Conservation (phyloP, 2,888 invertebrate species). For the Matsumyia berberina region DNA sequence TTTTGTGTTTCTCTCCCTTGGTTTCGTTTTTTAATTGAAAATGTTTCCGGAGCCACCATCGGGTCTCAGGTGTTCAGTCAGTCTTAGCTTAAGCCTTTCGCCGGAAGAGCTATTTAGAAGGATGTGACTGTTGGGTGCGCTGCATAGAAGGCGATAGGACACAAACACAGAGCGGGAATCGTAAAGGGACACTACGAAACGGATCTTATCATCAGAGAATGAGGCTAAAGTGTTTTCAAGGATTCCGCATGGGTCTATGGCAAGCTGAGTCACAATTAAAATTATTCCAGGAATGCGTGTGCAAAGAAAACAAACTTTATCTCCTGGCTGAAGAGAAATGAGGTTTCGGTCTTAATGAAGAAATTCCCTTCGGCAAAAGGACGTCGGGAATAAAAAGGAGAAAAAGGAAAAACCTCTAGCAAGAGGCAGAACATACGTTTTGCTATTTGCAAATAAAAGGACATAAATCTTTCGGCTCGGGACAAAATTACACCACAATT, state of each 20-base stretch:
- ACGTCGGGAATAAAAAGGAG: slow-evolving; percentile 5
- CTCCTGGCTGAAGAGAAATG: slow-evolving; percentile 50
- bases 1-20: slow-evolving; percentile 11
- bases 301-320: slow-evolving; percentile 69
- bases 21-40: slow-evolving; percentile 70
- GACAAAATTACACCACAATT: slow-evolving; percentile 76
- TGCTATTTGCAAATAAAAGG: slow-evolving; percentile 72
- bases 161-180: slow-evolving; percentile 33
- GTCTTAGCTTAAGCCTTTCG: slow-evolving; percentile 83
- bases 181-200: slow-evolving; percentile 37
- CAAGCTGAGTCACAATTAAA: slow-evolving; percentile 66
- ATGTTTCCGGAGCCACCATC: slow-evolving; percentile 58
- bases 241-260: slow-evolving; percentile 37
- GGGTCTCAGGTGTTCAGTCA: slow-evolving; percentile 83
- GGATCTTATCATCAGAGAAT: slow-evolving; percentile 45
- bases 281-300: slow-evolving; percentile 73
- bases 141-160: background rate
- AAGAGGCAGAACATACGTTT: slow-evolving; percentile 60
- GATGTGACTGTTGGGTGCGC: slow-evolving; percentile 29
- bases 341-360: slow-evolving; percentile 70
- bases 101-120: slow-evolving; percentile 76
- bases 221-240: slow-evolving; percentile 52
- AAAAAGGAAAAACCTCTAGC: slow-evolving; percentile 13
- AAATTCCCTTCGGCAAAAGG: slow-evolving; percentile 61
- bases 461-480: slow-evolving; percentile 70